Percentiles rank a stretch among this genome's conserved stretches.
Evolutionary conservation across 2,888 invertebrate genomes (phyloP).

Genomic region (Fissipunctia ypsillon): DNA sequence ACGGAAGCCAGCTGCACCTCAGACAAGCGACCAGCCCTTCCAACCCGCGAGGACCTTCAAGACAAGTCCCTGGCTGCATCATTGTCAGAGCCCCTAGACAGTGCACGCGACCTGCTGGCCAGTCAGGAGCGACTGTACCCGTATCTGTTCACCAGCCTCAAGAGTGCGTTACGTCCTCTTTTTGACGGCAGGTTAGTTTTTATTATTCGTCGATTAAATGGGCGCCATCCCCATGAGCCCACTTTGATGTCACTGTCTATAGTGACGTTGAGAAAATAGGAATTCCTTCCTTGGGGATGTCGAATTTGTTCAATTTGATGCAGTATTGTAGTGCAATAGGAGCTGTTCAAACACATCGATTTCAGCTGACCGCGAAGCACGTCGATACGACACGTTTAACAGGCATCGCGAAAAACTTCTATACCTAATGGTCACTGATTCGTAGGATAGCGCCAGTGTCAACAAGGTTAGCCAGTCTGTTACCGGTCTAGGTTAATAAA

Average conservation of each 20-base stretch:
- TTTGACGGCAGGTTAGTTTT: conserved; percentile 90
- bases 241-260: neutral
- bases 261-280: neutral
- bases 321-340: neutral
- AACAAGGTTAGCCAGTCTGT: neutral
- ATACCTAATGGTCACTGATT: neutral
- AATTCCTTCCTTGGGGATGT: neutral
- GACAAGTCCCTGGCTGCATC: conserved; percentile 64
- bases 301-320: neutral
- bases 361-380: neutral
- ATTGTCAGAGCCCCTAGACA: conserved; percentile 72
- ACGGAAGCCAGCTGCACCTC: conserved; percentile 74
- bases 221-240: no score
- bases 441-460: no score
- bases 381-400: neutral
- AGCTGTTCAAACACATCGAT: neutral
- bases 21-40: conserved; percentile 58
- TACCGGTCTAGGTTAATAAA: neutral
- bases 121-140: conserved; percentile 95
- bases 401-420: neutral
- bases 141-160: conserved; percentile 93
- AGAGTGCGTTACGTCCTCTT: conserved; percentile 94
- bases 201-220: neutral
- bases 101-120: conserved; percentile 90
- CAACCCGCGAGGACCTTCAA: neutral